phyloP scores from a whole-genome alignment of 2,797 vertebrate genomes.

The Helarctos malayanus region DNA sequence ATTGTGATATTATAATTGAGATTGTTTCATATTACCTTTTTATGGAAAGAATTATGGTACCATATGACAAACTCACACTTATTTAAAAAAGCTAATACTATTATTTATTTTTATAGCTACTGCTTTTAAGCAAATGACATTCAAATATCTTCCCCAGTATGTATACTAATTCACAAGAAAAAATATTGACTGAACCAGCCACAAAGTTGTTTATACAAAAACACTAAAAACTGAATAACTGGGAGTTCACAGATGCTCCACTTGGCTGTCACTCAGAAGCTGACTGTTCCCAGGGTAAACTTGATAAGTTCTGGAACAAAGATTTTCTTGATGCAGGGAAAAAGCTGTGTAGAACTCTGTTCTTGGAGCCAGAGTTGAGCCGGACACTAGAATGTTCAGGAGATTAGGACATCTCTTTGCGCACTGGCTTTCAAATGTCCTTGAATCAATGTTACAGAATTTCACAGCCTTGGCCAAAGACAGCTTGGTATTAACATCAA shows the following conservation, averaged over 20 bases:
- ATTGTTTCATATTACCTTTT: constrained; percentile 48
- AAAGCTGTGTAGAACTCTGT: constrained; percentile 79
- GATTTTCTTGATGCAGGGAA: constrained; percentile 68
- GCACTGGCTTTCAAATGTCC: constrained; percentile 74
- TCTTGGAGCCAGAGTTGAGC: constrained; percentile 80
- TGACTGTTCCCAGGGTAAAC: constrained; percentile 76
- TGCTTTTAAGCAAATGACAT: constrained; percentile 64
- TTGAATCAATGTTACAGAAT: constrained; percentile 71
- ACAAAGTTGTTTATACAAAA: constrained; percentile 9
- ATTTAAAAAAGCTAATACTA: constrained; percentile 56
- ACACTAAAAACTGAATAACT: constrained; percentile 63
- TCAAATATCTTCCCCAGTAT: constrained; percentile 39
- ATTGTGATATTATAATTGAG: constrained; percentile 8
- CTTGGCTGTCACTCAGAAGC: constrained; percentile 78
- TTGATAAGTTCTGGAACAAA: constrained; percentile 75
- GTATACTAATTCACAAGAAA: constrained; percentile 59
- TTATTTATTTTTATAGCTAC: constrained; percentile 58
- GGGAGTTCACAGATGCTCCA: constrained; percentile 70
- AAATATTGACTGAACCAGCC: constrained; percentile 15
- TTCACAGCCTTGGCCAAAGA: constrained; percentile 64
- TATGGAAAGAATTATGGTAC: constrained; percentile 26
- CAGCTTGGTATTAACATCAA: constrained; percentile 71
- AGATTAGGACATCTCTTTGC: constrained; percentile 72
- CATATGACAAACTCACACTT: constrained; percentile 60
- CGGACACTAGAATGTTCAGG: constrained; percentile 72